Evolutionary conservation across 2,888 invertebrate genomes (phyloP), one percentile per base, ranked within the genome.

Genomic region (Eristalinus sepulchralis): DNA sequence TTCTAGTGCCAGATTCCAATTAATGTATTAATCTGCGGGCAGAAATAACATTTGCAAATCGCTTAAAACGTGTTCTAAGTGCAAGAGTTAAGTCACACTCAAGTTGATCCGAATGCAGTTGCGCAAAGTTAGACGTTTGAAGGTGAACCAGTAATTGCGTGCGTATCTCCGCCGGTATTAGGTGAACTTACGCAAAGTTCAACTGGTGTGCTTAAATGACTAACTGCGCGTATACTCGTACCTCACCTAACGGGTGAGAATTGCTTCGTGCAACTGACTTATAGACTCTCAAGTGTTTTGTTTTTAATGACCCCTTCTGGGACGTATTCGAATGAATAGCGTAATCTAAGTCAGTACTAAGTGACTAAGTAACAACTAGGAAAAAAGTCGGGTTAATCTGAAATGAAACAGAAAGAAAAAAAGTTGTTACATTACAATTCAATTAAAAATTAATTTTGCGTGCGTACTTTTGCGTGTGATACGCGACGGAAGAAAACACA

Each of bases 41-140:
- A 66, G 27, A 47, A 36, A 22, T 47, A 47, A 31, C 39, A 66
- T 17, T 17, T 3, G 17, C 47, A n/a, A 66, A 66, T 66, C 47
- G 10, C 17, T 22, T 11, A 9, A 72, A 72, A 47, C 71, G 27
- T 47, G 71, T 72, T 72, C 63, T 63, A 27, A 63, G 39, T 13
- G 20, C 36, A 39, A 55, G n/a, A 11, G 57, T 68, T 57, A 68
- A 64, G 11, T 73, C 33, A 63, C 17, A 64, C 20, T 24, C 34
- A 34, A 22, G 73, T 53, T 36, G 73, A 24, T 64, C 55, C 2
- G 34, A 63, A 53, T 64, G 17, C 53, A 27, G 33, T 73, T 63
- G 72, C 53, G 34, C 63, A 63, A 63, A 31, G 10, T 1, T 17
- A 22, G n/a, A n/a, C n/a, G n/a, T n/a, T 33, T 17, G 59, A 71